These are phyloP conservation scores for Lycaon pictus DNA, from an alignment of 2,113 vertebrate species.

Conservation along the genomic window DNA sequence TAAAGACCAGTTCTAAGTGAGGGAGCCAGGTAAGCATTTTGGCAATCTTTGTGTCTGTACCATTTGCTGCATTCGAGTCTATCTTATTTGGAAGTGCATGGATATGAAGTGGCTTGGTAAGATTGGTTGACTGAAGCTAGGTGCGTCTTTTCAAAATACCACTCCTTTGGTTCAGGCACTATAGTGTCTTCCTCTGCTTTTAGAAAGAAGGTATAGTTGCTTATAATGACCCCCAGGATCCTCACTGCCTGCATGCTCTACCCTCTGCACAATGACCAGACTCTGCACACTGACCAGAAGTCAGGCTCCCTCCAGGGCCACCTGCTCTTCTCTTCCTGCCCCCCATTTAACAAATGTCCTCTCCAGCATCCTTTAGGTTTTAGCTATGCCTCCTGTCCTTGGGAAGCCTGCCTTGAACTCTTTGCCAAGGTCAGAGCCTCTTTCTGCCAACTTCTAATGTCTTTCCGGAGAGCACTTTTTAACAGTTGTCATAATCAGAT, in stretches of 20 bases:
- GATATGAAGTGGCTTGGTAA: not conserved
- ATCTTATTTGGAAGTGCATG: not conserved
- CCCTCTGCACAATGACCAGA: not conserved
- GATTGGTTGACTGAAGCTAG: not conserved
- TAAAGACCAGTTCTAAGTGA: not conserved
- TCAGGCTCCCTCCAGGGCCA: not conserved
- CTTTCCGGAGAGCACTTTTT: not conserved
- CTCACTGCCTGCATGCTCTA: not conserved
- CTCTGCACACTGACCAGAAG: not conserved
- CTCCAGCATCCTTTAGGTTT: not conserved
- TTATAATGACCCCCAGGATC: not conserved
- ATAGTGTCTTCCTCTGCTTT: not conserved
- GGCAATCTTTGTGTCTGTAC: not conserved
- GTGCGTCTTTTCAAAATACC: not conserved
- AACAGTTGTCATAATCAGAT: not conserved
- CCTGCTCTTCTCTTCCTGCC: not conserved
- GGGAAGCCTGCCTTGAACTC: not conserved
- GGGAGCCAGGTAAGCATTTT: not conserved
- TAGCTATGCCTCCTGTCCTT: not conserved
- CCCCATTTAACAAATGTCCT: not conserved
- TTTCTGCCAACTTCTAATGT: not conserved
- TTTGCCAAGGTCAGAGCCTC: not conserved
- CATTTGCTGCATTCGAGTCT: no score
- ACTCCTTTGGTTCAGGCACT: not conserved
- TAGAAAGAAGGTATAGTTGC: not conserved